A percentile compares a stretch with the other conserved stretches of the same genome.
Evolutionary conservation across 2,113 vertebrate species (phyloP).

Genomic region (Solenodon paradoxus): DNA sequence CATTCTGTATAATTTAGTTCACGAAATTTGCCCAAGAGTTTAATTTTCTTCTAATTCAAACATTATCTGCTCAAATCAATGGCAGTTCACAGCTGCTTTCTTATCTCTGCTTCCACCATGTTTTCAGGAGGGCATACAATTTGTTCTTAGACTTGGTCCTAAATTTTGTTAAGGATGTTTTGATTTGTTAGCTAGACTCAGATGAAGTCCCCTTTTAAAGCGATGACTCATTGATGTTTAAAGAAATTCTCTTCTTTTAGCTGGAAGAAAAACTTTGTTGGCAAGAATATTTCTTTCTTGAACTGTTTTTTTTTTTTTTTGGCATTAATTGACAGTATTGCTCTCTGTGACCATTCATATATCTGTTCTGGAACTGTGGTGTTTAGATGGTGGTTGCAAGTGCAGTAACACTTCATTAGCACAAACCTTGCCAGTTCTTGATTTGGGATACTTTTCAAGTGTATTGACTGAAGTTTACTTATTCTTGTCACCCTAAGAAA

Average conservation of each 20-base stretch:
- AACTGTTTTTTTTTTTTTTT: background rate
- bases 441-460: constrained; percentile 26
- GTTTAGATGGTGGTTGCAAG: background rate
- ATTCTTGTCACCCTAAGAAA: background rate
- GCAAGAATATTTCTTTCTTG: background rate
- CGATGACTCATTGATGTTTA: constrained; percentile 22
- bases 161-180: constrained; percentile 26
- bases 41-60: constrained; percentile 15
- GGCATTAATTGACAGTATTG: background rate
- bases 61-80: background rate
- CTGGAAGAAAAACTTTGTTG: background rate
- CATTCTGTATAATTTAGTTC: background rate
- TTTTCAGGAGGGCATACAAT: background rate
- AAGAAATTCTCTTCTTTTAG: background rate
- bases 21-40: background rate
- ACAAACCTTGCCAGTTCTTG: background rate
- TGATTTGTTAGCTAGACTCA: constrained; percentile 35
- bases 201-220: background rate
- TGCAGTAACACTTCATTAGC: background rate
- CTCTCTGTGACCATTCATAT: background rate
- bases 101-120: background rate
- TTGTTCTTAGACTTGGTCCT: background rate
- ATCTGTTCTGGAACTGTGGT: background rate
- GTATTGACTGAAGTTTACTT: background rate
- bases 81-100: background rate